Base-by-base conservation (phyloP, 2,888 invertebrate species). In the Clanis bilineata region DNA sequence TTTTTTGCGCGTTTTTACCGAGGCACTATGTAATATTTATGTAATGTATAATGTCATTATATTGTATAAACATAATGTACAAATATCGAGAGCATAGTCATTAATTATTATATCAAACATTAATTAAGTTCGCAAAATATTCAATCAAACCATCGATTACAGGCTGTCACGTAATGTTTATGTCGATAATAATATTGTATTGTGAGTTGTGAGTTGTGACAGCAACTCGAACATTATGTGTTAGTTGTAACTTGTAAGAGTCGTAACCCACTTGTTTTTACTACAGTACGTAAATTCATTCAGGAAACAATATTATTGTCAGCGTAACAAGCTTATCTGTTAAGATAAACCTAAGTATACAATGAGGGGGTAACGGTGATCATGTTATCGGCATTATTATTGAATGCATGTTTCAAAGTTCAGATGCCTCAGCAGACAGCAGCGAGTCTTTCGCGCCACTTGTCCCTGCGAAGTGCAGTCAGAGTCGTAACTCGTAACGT, bases 381-480 rank as follows among this genome's bases (percentile, higher is more conserved):
- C 32, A 44, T 32, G 23, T 45, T 51, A 51, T 51, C 28, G n/a
- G 12, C 25, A 28, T 43, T 54, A 10, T 39, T 43, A 41, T 45
- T 45, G 25, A 36, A n/a, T n/a, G 47, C 25, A 9, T n/a, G n/a
- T n/a, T n/a, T n/a, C n/a, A 32, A 32, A 32, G 18, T 41, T 18
- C 41, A 15, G 41, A 15, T 9, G 18, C 41, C 7, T 6, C 41
- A 18, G 28, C 25, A 3, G 25, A n/a, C 28, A 18, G 39, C 15
- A 25, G 18, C 57, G 36, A 54, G 62, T 60, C 66, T 56, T 62
- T 51, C 62, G 54, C 63, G 62, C 66, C 64, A 76, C 72, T 74
- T 71, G 76, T 78, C 80, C 80, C 80, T 82, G 73, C n/a, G n/a
- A n/a, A n/a, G n/a, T n/a, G n/a, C 79, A 82, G 82, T 84, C 76